A percentile compares a stretch with the other conserved stretches of the same genome.
These are phyloP conservation scores for Anoncus sp. DNA, from an alignment of 2,888 invertebrate species.

Conservation along the genomic window DNA sequence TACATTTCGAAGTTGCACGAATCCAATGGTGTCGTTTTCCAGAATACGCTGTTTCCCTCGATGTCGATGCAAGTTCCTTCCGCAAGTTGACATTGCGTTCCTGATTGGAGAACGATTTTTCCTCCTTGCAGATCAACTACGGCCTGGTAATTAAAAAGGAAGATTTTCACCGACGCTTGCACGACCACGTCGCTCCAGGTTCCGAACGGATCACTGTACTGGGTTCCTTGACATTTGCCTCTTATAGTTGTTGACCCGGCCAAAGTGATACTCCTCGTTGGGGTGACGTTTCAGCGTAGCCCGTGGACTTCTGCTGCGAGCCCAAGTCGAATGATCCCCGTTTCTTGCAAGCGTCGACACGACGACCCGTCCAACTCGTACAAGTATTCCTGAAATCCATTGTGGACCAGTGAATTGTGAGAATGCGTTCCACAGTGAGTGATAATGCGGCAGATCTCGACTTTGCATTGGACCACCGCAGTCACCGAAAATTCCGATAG, in stretches of 20 bases:
- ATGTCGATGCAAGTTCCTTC: conserved; percentile 33
- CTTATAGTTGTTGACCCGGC: conserved; percentile 11
- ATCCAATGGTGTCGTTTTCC: conserved; percentile 33
- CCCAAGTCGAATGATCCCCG: conserved; percentile 22
- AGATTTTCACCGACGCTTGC: conserved; percentile 32
- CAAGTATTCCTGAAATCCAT: conserved; percentile 23
- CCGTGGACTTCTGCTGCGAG: background rate
- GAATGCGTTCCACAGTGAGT: conserved; percentile 38
- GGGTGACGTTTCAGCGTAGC: conserved; percentile 28
- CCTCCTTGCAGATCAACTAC: conserved; percentile 17
- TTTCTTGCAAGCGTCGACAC: conserved; percentile 28
- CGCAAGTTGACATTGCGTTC: conserved; percentile 39
- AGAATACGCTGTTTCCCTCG: conserved; percentile 46
- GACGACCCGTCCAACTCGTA: conserved; percentile 18
- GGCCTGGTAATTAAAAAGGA: conserved; percentile 19
- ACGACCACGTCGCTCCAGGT: conserved; percentile 42
- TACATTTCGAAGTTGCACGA: conserved; percentile 42
- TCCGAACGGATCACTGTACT: conserved; percentile 56
- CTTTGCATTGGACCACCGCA: conserved; percentile 22
- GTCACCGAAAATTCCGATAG: conserved; percentile 42
- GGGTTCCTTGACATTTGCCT: conserved; percentile 57
- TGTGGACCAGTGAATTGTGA: conserved; percentile 35
- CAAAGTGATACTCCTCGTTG: conserved; percentile 37
- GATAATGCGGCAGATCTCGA: conserved; percentile 37
- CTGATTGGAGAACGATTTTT: conserved; percentile 19